Conservation (phyloP, 2,797 vertebrate genomes). For the Thunnus albacares region DNA sequence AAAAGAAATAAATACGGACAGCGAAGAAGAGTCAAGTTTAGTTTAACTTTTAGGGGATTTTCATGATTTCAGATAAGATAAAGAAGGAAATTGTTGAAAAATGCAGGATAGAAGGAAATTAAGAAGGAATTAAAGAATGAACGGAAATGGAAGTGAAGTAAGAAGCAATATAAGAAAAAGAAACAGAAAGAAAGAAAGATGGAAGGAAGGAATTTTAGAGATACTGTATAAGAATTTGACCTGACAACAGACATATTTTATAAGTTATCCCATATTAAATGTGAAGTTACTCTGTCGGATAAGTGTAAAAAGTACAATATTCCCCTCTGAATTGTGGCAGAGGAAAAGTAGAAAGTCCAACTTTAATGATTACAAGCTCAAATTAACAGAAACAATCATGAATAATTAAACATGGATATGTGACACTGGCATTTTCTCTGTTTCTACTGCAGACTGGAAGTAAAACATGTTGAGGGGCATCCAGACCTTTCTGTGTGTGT, state of each 20-base stretch:
- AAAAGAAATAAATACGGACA: background rate
- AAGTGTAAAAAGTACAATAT: too few species aligned
- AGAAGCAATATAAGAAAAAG: background rate
- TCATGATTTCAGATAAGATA: background rate
- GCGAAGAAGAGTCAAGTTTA: background rate
- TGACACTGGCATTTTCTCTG: background rate
- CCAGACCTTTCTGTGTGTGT: background rate
- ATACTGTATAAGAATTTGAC: too few species aligned
- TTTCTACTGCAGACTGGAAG: constrained; percentile 8
- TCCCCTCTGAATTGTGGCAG: too few species aligned
- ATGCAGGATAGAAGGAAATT: background rate
- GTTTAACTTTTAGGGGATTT: background rate
- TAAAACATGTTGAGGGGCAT: background rate
- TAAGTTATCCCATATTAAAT: too few species aligned
- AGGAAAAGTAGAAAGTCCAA: too few species aligned
- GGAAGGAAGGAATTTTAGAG: too few species aligned
- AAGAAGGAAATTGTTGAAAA: background rate
- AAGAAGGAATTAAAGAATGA: too few species aligned
- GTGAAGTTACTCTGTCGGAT: too few species aligned
- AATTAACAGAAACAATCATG: background rate
- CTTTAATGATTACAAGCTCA: background rate
- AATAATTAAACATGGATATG: background rate
- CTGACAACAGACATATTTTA: too few species aligned
- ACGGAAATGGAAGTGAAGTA: background rate
- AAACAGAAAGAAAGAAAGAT: too few species aligned